A percentile compares a stretch with the other conserved stretches of the same genome.
These are phyloP conservation scores for Melipona quadrifasciata DNA, from an alignment of 1,140 invertebrate genomes.

Conservation along the genomic window DNA sequence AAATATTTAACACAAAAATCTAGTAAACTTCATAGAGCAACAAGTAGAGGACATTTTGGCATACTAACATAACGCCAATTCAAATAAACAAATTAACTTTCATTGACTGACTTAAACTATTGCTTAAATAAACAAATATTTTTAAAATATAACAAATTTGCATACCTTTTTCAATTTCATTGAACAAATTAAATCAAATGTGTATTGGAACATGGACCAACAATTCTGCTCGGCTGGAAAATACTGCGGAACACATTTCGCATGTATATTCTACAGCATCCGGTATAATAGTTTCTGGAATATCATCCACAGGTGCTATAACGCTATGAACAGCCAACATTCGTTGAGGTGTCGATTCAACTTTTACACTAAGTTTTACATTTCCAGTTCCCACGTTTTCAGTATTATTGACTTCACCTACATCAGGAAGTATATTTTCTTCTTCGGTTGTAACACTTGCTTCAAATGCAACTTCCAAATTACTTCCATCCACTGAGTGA, in stretches of 20 bases:
- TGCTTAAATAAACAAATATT: constrained; percentile 60
- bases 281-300: constrained; percentile 82
- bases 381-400: constrained; percentile 67
- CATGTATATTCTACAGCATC: constrained; percentile 85
- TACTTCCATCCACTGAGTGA: constrained; percentile 71
- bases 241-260: constrained; percentile 90
- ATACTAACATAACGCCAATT: constrained; percentile 39
- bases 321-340: constrained; percentile 72
- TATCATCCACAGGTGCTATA: constrained; percentile 71
- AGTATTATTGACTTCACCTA: constrained; percentile 65
- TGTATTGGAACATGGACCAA: constrained; percentile 90
- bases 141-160: constrained; percentile 68
- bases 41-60: constrained; percentile 47
- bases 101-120: constrained; percentile 49
- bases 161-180: constrained; percentile 52
- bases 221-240: constrained; percentile 87
- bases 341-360: constrained; percentile 68
- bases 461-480: constrained; percentile 76
- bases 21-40: constrained; percentile 43
- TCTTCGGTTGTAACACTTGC: constrained; percentile 74
- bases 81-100: constrained; percentile 55
- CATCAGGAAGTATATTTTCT: constrained; percentile 72
- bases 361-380: constrained; percentile 75
- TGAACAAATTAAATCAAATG: constrained; percentile 84
- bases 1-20: constrained; percentile 56